Evolutionary conservation across 2,888 invertebrate species (phyloP).

Genomic region (Ophion obscuratus): DNA sequence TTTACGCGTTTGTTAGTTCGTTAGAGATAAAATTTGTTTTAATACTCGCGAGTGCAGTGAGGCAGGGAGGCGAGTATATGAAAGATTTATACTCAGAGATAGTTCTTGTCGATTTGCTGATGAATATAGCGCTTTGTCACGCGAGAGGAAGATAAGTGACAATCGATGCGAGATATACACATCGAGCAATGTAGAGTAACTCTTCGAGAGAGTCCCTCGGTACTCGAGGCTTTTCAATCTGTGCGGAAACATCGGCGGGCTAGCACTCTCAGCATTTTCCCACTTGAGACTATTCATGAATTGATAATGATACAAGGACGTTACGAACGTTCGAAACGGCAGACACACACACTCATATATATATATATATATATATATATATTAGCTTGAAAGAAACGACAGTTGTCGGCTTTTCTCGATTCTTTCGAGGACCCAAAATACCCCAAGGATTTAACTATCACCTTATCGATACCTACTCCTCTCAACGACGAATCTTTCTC

Average conservation of each 20-base stretch:
- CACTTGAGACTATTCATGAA: slow-evolving; percentile 63
- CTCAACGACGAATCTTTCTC: neutral
- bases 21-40: neutral
- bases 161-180: slow-evolving; percentile 31
- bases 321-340: slow-evolving; percentile 45
- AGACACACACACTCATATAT: neutral
- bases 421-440: slow-evolving; percentile 30
- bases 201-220: slow-evolving; percentile 16
- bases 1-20: neutral
- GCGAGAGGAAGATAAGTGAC: slow-evolving; percentile 38
- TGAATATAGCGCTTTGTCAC: slow-evolving; percentile 47
- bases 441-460: slow-evolving; percentile 34
- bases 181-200: slow-evolving; percentile 1
- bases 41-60: neutral
- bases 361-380: slow-evolving; percentile 1
- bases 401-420: slow-evolving; percentile 7
- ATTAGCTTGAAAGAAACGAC: slow-evolving; percentile 1
- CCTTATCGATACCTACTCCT: neutral
- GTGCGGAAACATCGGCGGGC: slow-evolving; percentile 11
- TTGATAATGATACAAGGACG: slow-evolving; percentile 60
- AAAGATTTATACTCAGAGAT: neutral
- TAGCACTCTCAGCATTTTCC: slow-evolving; percentile 48
- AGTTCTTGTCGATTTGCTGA: slow-evolving; percentile 10
- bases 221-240: slow-evolving; percentile 51
- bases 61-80: neutral